These are phyloP conservation scores for Borostomias antarcticus DNA, from an alignment of 2,797 vertebrate genomes.

Conservation along the genomic window DNA sequence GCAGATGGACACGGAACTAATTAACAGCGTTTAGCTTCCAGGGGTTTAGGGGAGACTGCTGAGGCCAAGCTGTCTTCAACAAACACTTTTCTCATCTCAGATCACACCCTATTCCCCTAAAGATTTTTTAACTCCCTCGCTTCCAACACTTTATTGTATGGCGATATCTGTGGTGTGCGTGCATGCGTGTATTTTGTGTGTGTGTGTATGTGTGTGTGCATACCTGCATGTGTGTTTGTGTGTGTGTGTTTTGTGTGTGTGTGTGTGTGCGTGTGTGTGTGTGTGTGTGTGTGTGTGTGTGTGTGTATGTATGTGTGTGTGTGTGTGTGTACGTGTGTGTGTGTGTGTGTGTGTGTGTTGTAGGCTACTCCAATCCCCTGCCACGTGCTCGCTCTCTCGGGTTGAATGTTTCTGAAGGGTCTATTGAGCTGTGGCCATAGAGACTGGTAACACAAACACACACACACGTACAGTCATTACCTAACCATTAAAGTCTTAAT, in stretches of 20 bases:
- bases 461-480: constrained; percentile 17
- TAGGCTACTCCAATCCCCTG: no score
- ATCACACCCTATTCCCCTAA: background rate
- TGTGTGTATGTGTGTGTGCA: no score
- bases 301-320: no score
- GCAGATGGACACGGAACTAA: background rate
- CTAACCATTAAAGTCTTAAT: constrained; percentile 49
- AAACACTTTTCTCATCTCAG: background rate
- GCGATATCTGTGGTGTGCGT: background rate
- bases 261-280: background rate
- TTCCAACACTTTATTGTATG: background rate
- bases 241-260: background rate
- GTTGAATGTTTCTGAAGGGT: constrained; percentile 40
- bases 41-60: background rate
- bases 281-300: background rate
- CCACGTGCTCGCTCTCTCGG: background rate
- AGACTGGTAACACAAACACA: constrained; percentile 28
- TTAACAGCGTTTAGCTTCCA: background rate
- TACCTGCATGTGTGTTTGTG: background rate
- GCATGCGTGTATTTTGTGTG: no score
- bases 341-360: background rate
- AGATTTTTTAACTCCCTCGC: background rate
- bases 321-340: no score
- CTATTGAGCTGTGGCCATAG: constrained; percentile 49
- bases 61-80: background rate